Evolutionary conservation across 53 echinoderm and acorn worm genomes (phyloP), one percentile per base, ranked within the genome.

Genomic region (Hippasteria phrygiana): DNA sequence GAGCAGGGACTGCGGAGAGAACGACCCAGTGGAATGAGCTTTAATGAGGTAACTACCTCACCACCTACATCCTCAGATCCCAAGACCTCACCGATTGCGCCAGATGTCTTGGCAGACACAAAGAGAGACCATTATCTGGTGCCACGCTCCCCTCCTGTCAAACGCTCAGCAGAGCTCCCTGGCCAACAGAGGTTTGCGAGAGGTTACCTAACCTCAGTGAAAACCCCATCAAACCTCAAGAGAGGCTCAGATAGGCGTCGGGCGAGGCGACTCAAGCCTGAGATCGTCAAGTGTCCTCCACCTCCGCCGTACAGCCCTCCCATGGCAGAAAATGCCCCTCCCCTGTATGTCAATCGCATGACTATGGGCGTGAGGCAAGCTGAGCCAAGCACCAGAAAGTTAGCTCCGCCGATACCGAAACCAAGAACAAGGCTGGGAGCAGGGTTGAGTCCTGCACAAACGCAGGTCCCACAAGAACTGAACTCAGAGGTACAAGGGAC

Each of bases 341-440:
- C 45, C 28, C 39, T 70, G 4, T 85, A 85, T 39, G 39, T 85
- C 71, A 85, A 85, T 36, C 71, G 71, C 35, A 75, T 14, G 48
- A 35, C 4, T 50, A 0, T n/a, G 16, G 47, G 24, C 17, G 53
- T 2, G 8, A 35, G 4, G 35, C 24, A 70, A 27, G 3, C 26
- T 17, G 38, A 34, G 11, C 31, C n/a, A 10, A 36, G 71, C 40
- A 55, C 32, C 56, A 36, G 59, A 37, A 50, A 17, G 22, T 5
- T 16, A 31, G 85, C 85, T 7, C 85, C 85, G 13, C 85, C 85
- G 22, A 71, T 71, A 43, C 85, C 85, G 2, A 85, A 85, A 56
- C 85, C 85, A 9, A 70, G 85, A 53, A 10, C 71, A 1, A 7
- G 59, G 10, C 31, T 14, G 1, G 27, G 9, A 36, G 69, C 35